These are phyloP conservation scores for Lepidurus couesii DNA, from an alignment of 1,140 invertebrate species.

Conservation along the genomic window DNA sequence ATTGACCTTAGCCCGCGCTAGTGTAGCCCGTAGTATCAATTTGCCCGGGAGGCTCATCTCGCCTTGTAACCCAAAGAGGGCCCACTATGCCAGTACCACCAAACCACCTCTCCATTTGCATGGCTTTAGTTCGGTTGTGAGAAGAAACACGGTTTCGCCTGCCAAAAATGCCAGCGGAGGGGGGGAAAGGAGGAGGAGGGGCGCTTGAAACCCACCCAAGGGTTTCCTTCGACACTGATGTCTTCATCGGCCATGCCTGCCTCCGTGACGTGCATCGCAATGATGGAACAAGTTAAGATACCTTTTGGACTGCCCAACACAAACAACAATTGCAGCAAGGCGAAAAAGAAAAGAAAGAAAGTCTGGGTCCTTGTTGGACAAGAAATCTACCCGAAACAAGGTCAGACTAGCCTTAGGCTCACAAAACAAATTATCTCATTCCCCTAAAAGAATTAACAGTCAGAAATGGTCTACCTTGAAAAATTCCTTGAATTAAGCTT, in stretches of 20 bases:
- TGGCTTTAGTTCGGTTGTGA: neutral
- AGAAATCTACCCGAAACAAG: neutral
- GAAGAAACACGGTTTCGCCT: neutral
- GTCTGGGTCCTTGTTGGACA: neutral
- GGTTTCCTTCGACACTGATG: constrained; percentile 29
- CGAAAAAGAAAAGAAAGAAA: constrained; percentile 26
- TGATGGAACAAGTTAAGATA: constrained; percentile 30
- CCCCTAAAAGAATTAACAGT: no score
- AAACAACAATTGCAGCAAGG: constrained; percentile 10
- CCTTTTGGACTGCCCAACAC: neutral
- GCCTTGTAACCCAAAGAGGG: neutral
- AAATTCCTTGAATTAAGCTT: no score
- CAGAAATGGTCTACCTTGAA: no score
- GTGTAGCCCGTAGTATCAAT: no score
- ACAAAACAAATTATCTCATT: no score
- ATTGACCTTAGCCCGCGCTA: neutral
- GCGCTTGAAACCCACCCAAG: neutral
- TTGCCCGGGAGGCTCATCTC: constrained; percentile 13
- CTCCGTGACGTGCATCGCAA: constrained; percentile 25
- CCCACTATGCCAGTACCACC: neutral
- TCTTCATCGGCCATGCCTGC: constrained; percentile 24
- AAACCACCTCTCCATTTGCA: no score
- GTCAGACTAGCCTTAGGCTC: neutral
- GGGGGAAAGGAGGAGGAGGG: neutral
- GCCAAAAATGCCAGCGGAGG: constrained; percentile 13